Base-by-base conservation (phyloP, 2,888 invertebrate species). In the Nemotelus nigrinus region DNA sequence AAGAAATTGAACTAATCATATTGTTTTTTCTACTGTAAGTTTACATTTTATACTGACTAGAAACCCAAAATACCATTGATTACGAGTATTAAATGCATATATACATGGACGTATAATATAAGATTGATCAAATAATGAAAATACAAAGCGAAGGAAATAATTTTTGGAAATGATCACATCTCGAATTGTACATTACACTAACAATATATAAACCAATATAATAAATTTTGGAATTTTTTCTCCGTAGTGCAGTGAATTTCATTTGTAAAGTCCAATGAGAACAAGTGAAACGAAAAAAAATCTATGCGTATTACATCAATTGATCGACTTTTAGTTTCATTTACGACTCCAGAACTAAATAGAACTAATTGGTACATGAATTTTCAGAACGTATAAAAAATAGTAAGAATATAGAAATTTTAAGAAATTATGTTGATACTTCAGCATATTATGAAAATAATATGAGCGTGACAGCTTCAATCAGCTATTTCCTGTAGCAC, bases 11-110 rank as follows among this genome's bases (percentile, higher is more conserved):
- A 10, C 8, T 55, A 25, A 70, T 43, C n/a, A 43, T 70, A 55
- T 43, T 7, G 53, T 41, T 70, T 70, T 70, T 70, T 45, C 45
- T 8, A 70, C 10, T 2, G 55, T 43, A 39, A 43, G 55, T 55
- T 41, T n/a, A 50, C 70, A 70, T 70, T 70, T 70, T 70, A 39
- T 70, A 70, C 70, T 3, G 43, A 70, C 25, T 55, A 70, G 43
- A 45, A 45, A 8, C 5, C 5, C 25, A 25, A 25, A 25, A 25
- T 25, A 25, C 25, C 25, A 25, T 25, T 25, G 25, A 25, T 25
- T 25, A 25, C 25, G 25, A 25, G 25, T 25, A 25, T 25, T 25
- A 25, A 25, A 25, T 25, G 25, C 25, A 25, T 25, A 25, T 25
- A 25, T 25, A 25, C 25, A 1, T 25, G 25, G 25, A 25, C 25